Evolutionary conservation across 2,888 invertebrate genomes (phyloP), one percentile per base, ranked within the genome.

Genomic region (Acronicta leporina): DNA sequence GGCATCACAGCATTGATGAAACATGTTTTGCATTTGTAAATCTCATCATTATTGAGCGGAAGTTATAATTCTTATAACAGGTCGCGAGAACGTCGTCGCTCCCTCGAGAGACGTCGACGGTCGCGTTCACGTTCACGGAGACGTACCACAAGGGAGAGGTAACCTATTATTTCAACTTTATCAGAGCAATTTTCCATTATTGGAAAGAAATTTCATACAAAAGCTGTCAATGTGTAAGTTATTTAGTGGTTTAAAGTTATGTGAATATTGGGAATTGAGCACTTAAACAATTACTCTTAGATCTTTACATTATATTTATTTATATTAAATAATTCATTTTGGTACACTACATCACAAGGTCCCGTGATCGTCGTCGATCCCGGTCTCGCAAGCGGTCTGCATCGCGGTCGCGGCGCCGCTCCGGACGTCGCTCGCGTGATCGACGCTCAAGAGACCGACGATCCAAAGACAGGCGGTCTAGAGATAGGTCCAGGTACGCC

Each of bases 41-140:
- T 33, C 33, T 33, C 33, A 33, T 33, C 33, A 33, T 33, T n/a
- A 38, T 38, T 38, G n/a, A 40, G 33, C 35, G n/a, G 14, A 8
- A 30, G 41, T 56, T 41, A 0, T 1, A 0, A 11, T 48, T 35
- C 44, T 15, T 53, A 6, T 15, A 25, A 11, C 62, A 94, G 94
- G 86, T 95, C 95, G 66, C 91, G 94, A 61, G 95, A 95, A 85
- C 92, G 94, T 84, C 92, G 94, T 75, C 92, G 94, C 79, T 94
- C 95, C 75, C 85, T 94, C 77, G 94, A 94, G 80, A 89, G 92
- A 77, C 92, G 94, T 75, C 87, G 92, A 74, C 88, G 95, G 60
- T 88, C 95, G 42, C 91, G 91, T 68, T 92, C 94, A 68, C 91
- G 92, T 79, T 91, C 94, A 81, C 90, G 92, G 79, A 87, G 94